A percentile compares a stretch with the other conserved stretches of the same genome.
phyloP scores from a whole-genome alignment of 2,797 vertebrate species.

The Acanthopagrus latus region DNA sequence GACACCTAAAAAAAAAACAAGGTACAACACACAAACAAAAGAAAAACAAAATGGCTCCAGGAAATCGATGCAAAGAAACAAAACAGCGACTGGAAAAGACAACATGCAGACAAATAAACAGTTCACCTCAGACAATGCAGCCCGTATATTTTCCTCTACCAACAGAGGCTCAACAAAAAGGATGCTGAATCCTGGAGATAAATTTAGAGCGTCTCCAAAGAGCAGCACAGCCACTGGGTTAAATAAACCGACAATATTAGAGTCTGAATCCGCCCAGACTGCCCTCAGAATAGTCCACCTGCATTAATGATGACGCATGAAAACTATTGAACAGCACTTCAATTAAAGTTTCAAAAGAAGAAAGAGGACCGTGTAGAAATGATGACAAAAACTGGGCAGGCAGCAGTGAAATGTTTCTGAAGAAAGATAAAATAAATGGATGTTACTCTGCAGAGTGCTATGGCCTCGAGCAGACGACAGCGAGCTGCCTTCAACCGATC shows the following conservation, averaged over 20 bases:
- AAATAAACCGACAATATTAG: conserved; percentile 1
- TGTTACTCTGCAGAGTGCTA: conserved; percentile 5
- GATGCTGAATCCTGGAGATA: conserved; percentile 11
- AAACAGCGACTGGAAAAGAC: conserved; percentile 12
- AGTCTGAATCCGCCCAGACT: neutral
- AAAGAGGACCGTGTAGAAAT: neutral
- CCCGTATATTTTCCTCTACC: conserved; percentile 2
- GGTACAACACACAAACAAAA: conserved; percentile 8
- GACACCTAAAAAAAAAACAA: neutral
- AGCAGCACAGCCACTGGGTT: conserved; percentile 20
- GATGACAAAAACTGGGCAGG: neutral
- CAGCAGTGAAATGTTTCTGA: conserved; percentile 12
- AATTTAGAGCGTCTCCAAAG: conserved; percentile 28
- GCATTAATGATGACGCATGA: neutral
- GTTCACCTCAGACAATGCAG: conserved; percentile 45
- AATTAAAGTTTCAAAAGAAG: neutral
- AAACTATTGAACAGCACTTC: conserved; percentile 10
- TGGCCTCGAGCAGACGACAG: neutral
- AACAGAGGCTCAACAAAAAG: conserved; percentile 15
- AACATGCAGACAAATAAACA: conserved; percentile 15
- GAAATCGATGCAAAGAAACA: conserved; percentile 45
- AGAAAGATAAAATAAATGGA: conserved; percentile 15
- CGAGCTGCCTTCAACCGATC: neutral
- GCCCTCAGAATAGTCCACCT: conserved; percentile 7
- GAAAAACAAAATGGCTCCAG: conserved; percentile 3